Evolutionary conservation across 2,888 invertebrate genomes (phyloP).

Genomic region (Mylabris sibirica): DNA sequence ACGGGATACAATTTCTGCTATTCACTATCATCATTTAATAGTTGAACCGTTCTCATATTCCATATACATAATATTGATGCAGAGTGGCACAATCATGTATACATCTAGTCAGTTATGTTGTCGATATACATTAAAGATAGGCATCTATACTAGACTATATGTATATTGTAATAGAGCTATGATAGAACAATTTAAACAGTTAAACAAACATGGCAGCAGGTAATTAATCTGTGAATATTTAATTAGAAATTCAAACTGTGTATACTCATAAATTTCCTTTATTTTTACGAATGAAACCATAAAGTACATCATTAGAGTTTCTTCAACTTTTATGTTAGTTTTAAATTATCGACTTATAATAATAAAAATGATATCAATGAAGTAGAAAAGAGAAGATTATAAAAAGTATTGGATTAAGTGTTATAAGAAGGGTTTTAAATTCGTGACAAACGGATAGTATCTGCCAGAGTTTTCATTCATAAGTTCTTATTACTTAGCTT

Average conservation of each 20-base stretch:
- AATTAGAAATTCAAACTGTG: no score
- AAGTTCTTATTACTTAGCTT: background rate
- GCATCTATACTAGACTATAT: no score
- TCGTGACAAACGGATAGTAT: background rate
- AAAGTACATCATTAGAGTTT: no score
- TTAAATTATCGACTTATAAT: conserved; percentile 4
- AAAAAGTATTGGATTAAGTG: no score
- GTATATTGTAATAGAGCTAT: background rate
- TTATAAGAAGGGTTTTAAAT: no score
- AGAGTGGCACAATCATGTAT: background rate
- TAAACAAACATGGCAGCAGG: background rate
- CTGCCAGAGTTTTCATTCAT: background rate
- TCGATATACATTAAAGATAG: background rate
- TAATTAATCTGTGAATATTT: background rate
- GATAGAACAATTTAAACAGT: background rate
- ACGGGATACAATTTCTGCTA: conserved; percentile 5
- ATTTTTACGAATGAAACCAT: no score
- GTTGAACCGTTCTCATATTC: background rate
- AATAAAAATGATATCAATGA: background rate
- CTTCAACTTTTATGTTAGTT: background rate
- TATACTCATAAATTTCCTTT: no score
- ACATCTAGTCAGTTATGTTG: conserved; percentile 3
- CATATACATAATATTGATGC: background rate
- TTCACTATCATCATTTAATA: conserved; percentile 3
- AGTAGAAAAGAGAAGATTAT: background rate